Evolutionary conservation across 2,113 vertebrate genomes (phyloP).

Genomic region (Larimichthys polyactis): DNA sequence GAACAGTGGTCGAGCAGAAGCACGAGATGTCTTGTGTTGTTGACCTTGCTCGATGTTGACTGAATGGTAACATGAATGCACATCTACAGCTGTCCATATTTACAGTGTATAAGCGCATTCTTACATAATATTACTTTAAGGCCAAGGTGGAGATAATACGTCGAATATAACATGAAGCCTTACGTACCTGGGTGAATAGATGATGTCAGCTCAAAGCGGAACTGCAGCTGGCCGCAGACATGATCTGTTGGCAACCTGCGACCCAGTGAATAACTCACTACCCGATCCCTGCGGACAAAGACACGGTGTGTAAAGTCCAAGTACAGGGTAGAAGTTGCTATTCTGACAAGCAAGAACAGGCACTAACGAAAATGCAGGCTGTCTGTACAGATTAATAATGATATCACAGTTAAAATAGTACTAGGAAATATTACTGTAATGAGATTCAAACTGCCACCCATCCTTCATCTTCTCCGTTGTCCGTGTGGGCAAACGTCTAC

Average conservation of each 20-base stretch:
- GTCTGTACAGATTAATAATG: neutral
- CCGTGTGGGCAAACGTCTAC: neutral
- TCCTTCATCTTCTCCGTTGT: neutral
- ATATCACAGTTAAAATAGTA: neutral
- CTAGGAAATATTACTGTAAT: too few relatives aligned
- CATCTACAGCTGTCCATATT: neutral
- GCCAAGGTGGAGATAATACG: neutral
- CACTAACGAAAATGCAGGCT: neutral
- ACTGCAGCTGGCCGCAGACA: conserved; percentile 97
- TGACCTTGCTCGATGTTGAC: too few relatives aligned
- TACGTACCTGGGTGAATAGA: conserved; percentile 93
- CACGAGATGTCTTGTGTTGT: too few relatives aligned
- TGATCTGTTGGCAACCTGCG: conserved; percentile 97
- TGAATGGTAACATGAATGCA: too few relatives aligned
- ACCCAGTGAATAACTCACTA: conserved; percentile 95
- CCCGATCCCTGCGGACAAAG: conserved; percentile 88
- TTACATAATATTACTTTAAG: neutral
- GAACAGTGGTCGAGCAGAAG: too few relatives aligned
- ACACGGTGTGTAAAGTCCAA: neutral
- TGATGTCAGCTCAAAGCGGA: conserved; percentile 97
- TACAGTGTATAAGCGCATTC: neutral
- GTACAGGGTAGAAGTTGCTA: neutral
- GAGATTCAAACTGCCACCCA: neutral
- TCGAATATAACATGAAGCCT: neutral
- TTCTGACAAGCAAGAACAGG: neutral